These are phyloP conservation scores for Xylophagus ater DNA, from an alignment of 2,888 invertebrate genomes.

Conservation along the genomic window DNA sequence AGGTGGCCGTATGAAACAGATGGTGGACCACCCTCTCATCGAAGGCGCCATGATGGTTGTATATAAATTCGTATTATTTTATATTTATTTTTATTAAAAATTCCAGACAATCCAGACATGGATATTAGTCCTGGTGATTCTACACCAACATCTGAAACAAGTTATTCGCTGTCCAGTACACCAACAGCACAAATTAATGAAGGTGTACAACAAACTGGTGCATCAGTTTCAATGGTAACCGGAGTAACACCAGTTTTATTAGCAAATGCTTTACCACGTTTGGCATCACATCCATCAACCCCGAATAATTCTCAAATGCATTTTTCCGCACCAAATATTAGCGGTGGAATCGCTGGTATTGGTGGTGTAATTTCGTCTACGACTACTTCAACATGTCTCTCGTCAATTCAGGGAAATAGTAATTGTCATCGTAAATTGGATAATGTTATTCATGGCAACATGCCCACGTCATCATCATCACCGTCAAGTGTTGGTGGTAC, in stretches of 20 bases:
- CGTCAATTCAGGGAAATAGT: constrained; percentile 11
- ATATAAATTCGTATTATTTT: background rate
- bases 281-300: constrained; percentile 36
- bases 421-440: constrained; percentile 17
- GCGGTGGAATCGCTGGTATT: constrained; percentile 23
- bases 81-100: no score
- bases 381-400: constrained; percentile 12
- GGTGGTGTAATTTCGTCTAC: constrained; percentile 23
- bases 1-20: constrained; percentile 40
- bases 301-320: constrained; percentile 26
- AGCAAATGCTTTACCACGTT: constrained; percentile 45
- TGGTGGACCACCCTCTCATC: constrained; percentile 31
- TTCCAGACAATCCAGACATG: constrained; percentile 68
- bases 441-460: constrained; percentile 14
- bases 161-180: constrained; percentile 44
- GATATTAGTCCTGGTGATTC: constrained; percentile 88
- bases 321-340: constrained; percentile 23
- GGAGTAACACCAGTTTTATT: constrained; percentile 39
- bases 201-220: constrained; percentile 19
- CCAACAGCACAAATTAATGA: constrained; percentile 29
- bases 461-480: constrained; percentile 18
- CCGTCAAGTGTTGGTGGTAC: constrained; percentile 5
- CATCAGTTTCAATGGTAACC: constrained; percentile 21
- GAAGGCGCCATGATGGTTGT: constrained; percentile 36
- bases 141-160: constrained; percentile 74